Percentiles rank a stretch among this genome's conserved stretches.
These are phyloP conservation scores for Ormyrus labotus DNA, from an alignment of 2,888 invertebrate genomes.

Conservation along the genomic window DNA sequence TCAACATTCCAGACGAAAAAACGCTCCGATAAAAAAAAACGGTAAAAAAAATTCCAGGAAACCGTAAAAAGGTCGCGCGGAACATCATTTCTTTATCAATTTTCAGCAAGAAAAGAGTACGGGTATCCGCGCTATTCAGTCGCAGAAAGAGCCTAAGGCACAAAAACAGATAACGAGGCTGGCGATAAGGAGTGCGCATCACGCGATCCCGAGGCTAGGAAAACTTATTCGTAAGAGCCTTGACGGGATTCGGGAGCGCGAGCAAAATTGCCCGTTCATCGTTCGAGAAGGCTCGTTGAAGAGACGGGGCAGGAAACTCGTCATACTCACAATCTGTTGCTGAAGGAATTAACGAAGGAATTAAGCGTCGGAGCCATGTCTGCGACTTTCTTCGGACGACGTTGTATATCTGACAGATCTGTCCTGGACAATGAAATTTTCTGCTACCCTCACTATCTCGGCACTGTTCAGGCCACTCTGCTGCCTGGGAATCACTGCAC, in stretches of 20 bases:
- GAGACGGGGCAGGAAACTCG: background rate
- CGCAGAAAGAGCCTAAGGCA: too few species aligned
- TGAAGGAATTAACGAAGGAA: constrained; percentile 83
- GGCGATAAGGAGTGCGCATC: constrained; percentile 7
- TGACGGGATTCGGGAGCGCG: too few species aligned
- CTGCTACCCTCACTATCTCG: too few species aligned
- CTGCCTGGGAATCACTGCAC: background rate
- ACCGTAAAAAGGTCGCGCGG: too few species aligned
- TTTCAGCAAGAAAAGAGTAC: too few species aligned
- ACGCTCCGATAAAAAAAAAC: too few species aligned
- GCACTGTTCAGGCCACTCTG: background rate
- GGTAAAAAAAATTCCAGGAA: too few species aligned
- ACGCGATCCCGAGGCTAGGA: too few species aligned
- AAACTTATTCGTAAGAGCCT: too few species aligned
- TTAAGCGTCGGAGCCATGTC: constrained; percentile 80
- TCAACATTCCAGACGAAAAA: too few species aligned
- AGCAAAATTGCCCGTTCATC: constrained; percentile 54
- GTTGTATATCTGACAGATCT: constrained; percentile 17
- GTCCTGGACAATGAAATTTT: constrained; percentile 36
- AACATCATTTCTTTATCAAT: too few species aligned
- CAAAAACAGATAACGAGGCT: constrained; percentile 8
- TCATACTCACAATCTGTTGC: constrained; percentile 83
- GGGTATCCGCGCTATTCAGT: too few species aligned
- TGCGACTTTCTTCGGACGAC: constrained; percentile 48
- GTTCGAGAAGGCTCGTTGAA: constrained; percentile 46